Base-by-base conservation (phyloP, 2,888 invertebrate genomes). In the Uloborus plumipes region DNA sequence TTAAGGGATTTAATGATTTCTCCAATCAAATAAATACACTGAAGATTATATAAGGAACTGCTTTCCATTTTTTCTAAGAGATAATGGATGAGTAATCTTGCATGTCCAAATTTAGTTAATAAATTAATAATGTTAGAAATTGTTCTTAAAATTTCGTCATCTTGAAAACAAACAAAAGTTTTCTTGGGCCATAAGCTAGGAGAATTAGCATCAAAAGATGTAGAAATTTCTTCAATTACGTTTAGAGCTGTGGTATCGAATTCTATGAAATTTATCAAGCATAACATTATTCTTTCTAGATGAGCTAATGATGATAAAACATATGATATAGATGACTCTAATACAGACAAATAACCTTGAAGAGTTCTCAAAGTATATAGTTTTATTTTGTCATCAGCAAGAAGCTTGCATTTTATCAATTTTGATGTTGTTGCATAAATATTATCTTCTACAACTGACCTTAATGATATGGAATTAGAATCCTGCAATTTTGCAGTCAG, bases 1-100 rank as follows among this genome's bases (percentile, higher is more conserved):
- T n/a, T 14, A 53, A 66, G 20, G 14, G 75, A 75, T 59, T 75
- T 74, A 61, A 81, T 22, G 31, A 81, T n/a, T 51, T 50, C 50
- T 11, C 70, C 70, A 18, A 75, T 81, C 14, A 81, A 31, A 81
- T 75, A 75, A 69, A 81, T 59, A 18, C 59, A 59, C 22, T 81
- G 81, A 47, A 75, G 61, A 7, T n/a, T 50, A 66, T 65, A 66
- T 7, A 71, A 15, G 16, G 64, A 18, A 14, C 58, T 70, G n/a
- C 11, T 15, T n/a, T 70, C 50, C 4, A 75, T 18, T 65, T 81
- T 75, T 55, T 75, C 75, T 15, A 71, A 26, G 0, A 81, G 39
- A 39, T 75, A 81, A 51, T 81, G 71, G 20, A 75, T 65, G 18
- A 81, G 50, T n/a, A 75, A 55, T 20, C 55, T 39, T 11, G 20